Conservation (phyloP, 2,113 vertebrate species). For the Fregata magnificens region DNA sequence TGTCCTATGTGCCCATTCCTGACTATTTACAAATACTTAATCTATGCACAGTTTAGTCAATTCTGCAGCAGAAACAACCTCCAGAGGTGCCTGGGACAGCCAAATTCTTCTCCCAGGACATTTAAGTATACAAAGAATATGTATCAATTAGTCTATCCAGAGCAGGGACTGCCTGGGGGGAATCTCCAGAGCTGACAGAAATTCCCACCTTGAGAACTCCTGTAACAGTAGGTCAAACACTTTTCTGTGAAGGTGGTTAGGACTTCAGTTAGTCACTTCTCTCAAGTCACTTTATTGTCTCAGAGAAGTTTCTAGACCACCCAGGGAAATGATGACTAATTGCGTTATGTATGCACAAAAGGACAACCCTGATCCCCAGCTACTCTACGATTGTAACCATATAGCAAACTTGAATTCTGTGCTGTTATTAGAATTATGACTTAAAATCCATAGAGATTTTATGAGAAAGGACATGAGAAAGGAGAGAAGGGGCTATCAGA, state of each 20-base stretch:
- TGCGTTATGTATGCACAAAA: background rate
- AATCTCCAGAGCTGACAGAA: background rate
- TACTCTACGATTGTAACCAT: rapidly evolving
- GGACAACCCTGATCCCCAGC: background rate
- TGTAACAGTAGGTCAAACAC: background rate
- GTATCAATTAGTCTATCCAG: background rate
- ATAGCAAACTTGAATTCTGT: background rate
- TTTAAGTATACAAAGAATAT: background rate
- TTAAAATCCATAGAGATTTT: background rate
- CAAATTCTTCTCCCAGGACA: background rate
- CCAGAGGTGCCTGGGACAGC: background rate
- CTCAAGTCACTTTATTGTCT: background rate
- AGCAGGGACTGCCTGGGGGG: background rate
- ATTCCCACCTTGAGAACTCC: background rate
- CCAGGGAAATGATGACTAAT: background rate
- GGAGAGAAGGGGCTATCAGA: background rate
- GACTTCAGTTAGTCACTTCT: background rate
- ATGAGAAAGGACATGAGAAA: background rate
- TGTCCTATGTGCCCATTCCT: background rate
- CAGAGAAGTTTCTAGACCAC: background rate
- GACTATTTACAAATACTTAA: background rate
- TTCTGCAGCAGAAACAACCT: background rate
- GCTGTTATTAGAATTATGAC: background rate
- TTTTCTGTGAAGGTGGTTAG: background rate
- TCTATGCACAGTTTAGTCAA: background rate